Evolutionary conservation across 2,113 vertebrate genomes (phyloP).

Genomic region (Synodontis membranacea): DNA sequence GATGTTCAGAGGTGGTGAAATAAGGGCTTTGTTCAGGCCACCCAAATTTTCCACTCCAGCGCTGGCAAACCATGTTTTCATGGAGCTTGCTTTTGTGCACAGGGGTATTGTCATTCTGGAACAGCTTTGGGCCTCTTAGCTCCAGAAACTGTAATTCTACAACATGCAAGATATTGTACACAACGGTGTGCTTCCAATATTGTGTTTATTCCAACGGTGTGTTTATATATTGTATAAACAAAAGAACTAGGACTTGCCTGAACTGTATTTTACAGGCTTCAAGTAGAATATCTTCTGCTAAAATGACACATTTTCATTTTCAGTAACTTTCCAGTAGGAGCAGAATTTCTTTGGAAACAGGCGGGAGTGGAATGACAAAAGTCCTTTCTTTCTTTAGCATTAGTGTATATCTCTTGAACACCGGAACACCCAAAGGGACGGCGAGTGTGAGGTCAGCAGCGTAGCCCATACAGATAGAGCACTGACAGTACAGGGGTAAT

Average conservation of each 20-base stretch:
- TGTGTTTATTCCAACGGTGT: too few relatives aligned
- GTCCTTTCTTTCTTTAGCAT: conserved; percentile 1
- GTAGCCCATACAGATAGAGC: conserved; percentile 42
- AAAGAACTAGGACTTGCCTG: background rate
- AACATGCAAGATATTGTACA: background rate
- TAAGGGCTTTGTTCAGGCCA: background rate
- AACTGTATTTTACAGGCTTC: background rate
- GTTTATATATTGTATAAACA: background rate
- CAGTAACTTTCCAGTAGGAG: background rate
- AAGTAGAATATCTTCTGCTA: background rate
- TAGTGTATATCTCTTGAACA: conserved; percentile 16
- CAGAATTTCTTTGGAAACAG: background rate
- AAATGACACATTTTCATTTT: background rate
- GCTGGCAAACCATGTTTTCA: background rate
- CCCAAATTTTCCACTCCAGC: background rate
- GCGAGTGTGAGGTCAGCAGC: conserved; percentile 13
- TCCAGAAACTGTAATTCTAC: background rate
- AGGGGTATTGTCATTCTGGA: background rate
- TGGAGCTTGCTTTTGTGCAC: background rate
- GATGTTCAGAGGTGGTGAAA: background rate
- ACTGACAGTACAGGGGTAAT: conserved; percentile 59
- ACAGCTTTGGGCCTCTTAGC: background rate
- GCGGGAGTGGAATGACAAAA: background rate
- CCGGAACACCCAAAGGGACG: conserved; percentile 31
- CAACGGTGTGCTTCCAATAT: background rate